Percentiles rank a stretch among this genome's conserved stretches.
phyloP scores from a whole-genome alignment of 2,113 vertebrate genomes.

The Pangasianodon gigas region DNA sequence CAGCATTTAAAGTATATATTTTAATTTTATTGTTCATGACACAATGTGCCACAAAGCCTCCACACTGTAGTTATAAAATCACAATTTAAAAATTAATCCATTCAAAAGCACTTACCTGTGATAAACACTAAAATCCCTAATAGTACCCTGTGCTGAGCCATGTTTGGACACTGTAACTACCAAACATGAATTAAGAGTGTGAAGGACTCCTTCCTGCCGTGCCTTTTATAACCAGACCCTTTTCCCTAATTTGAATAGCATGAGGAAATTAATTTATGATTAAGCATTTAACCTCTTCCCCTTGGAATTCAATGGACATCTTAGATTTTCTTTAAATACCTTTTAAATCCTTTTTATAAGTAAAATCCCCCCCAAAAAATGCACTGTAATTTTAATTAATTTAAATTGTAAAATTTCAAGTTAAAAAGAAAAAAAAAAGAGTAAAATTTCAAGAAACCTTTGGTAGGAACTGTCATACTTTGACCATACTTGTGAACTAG shows the following conservation, averaged over 20 bases:
- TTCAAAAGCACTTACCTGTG: conserved; percentile 27
- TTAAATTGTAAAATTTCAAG: no score
- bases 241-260: conserved; percentile 31
- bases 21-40: neutral
- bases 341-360: no score
- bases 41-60: neutral
- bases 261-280: conserved; percentile 56
- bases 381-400: no score
- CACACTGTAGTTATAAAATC: neutral
- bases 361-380: no score
- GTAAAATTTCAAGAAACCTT: no score
- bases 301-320: no score
- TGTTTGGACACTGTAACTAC: neutral
- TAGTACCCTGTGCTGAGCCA: conserved; percentile 15
- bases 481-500: no score
- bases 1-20: neutral
- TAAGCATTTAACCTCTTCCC: conserved; percentile 23
- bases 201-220: neutral
- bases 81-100: neutral
- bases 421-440: no score
- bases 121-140: conserved; percentile 26
- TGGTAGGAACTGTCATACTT: no score
- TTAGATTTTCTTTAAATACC: no score
- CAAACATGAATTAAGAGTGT: neutral
- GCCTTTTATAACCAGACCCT: conserved; percentile 16